These are phyloP conservation scores for Myrmecophaga tridactyla DNA, from an alignment of 2,113 vertebrate species.

Conservation along the genomic window DNA sequence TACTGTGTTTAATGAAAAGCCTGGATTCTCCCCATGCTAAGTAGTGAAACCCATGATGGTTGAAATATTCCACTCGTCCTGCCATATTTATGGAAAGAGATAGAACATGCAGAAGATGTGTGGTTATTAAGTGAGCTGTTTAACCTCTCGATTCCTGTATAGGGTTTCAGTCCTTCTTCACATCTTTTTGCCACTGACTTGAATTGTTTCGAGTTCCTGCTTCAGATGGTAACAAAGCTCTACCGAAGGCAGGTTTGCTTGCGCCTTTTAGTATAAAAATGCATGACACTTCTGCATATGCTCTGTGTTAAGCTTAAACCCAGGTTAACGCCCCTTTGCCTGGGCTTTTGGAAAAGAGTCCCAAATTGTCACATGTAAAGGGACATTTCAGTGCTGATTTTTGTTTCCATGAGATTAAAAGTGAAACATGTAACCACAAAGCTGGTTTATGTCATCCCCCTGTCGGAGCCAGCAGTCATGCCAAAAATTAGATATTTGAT, in stretches of 20 bases:
- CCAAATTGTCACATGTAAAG: slow-evolving; percentile 85
- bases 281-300: slow-evolving; percentile 82
- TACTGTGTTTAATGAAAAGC: slow-evolving; percentile 82
- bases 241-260: slow-evolving; percentile 65
- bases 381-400: slow-evolving; percentile 87
- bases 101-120: slow-evolving; percentile 75
- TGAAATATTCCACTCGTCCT: slow-evolving; percentile 58
- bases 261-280: slow-evolving; percentile 69
- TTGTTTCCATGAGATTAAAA: slow-evolving; percentile 90
- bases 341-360: slow-evolving; percentile 83
- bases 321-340: slow-evolving; percentile 82
- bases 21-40: slow-evolving; percentile 80
- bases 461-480: slow-evolving; percentile 88
- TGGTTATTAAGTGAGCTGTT: slow-evolving; percentile 64
- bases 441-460: slow-evolving; percentile 93
- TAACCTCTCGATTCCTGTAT: slow-evolving; percentile 59
- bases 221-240: slow-evolving; percentile 49
- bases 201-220: slow-evolving; percentile 54
- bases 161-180: slow-evolving; percentile 61
- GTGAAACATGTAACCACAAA: slow-evolving; percentile 92
- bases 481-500: slow-evolving; percentile 95
- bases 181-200: background rate
- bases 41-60: slow-evolving; percentile 74
- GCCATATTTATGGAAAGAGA: slow-evolving; percentile 73
- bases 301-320: slow-evolving; percentile 82